A percentile compares a stretch with the other conserved stretches of the same genome.
phyloP scores from a whole-genome alignment of 2,888 invertebrate genomes.

The Idaea dimidiata region DNA sequence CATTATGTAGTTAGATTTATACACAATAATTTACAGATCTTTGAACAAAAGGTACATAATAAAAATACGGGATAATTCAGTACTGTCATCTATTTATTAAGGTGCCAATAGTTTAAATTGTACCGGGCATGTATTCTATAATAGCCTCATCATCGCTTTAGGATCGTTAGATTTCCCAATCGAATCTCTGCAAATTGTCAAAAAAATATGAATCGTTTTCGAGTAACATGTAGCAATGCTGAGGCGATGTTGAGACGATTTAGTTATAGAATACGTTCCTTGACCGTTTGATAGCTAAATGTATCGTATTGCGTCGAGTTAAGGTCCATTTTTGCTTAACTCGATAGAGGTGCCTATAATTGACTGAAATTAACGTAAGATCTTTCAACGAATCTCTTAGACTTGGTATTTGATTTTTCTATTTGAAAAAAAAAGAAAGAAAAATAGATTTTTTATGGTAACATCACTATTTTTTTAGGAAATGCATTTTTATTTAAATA shows the following conservation, averaged over 20 bases:
- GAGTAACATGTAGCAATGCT: no score
- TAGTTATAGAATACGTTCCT: no score
- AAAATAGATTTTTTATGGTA: conserved; percentile 5
- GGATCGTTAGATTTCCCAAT: no score
- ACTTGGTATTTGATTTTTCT: conserved; percentile 11
- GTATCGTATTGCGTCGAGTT: conserved; percentile 18
- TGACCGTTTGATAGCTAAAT: conserved; percentile 16
- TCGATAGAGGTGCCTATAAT: conserved; percentile 29
- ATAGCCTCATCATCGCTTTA: no score
- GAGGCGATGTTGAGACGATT: no score
- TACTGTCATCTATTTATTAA: neutral
- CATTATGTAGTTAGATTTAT: no score
- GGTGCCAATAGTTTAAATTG: neutral
- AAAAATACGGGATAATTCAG: neutral
- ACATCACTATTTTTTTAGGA: neutral
- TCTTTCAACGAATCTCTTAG: conserved; percentile 30
- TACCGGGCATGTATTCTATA: no score
- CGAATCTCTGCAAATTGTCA: no score
- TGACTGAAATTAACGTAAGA: conserved; percentile 30
- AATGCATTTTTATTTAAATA: neutral
- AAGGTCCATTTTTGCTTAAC: conserved; percentile 19
- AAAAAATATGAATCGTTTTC: no score
- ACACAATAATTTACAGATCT: no score
- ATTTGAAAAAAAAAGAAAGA: neutral
- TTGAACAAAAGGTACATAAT: neutral